These are phyloP conservation scores for Oeneis ivallda DNA, from an alignment of 2,888 invertebrate species.

Conservation along the genomic window DNA sequence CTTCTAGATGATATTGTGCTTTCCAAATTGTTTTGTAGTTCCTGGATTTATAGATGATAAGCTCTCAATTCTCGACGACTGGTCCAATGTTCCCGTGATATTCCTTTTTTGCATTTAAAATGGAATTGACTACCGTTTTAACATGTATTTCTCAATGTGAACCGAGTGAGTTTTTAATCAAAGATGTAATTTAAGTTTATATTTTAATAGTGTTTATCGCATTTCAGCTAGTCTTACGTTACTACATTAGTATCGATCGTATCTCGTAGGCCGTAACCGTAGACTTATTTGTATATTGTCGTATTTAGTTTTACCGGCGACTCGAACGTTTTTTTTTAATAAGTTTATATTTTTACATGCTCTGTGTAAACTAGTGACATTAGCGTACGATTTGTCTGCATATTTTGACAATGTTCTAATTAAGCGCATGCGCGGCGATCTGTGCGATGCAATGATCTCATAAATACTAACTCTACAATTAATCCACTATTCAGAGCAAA, in stretches of 20 bases:
- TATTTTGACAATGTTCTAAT: conserved; percentile 78
- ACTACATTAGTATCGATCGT: conserved; percentile 70
- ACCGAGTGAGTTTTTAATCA: conserved; percentile 79
- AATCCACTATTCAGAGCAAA: conserved; percentile 64
- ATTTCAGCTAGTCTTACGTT: conserved; percentile 82
- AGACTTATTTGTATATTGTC: conserved; percentile 76
- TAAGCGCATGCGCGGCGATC: conserved; percentile 69
- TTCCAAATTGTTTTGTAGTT: conserved; percentile 68
- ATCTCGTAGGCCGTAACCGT: conserved; percentile 67
- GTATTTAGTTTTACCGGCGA: conserved; percentile 65
- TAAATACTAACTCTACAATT: conserved; percentile 75
- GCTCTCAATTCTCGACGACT: conserved; percentile 46
- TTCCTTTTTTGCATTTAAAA: conserved; percentile 64
- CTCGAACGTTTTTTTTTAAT: conserved; percentile 55
- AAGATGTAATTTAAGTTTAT: conserved; percentile 79
- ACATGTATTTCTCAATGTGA: conserved; percentile 67
- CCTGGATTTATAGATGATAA: conserved; percentile 56
- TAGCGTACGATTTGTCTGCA: conserved; percentile 69
- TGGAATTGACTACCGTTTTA: conserved; percentile 73
- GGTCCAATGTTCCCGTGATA: conserved; percentile 60
- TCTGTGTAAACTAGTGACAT: conserved; percentile 68
- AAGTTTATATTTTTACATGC: conserved; percentile 62
- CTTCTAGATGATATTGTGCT: conserved; percentile 56
- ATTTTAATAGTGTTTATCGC: conserved; percentile 77
- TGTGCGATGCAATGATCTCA: conserved; percentile 79